These are phyloP conservation scores for Siniperca undulata DNA, from an alignment of 2,797 vertebrate species.

Conservation along the genomic window DNA sequence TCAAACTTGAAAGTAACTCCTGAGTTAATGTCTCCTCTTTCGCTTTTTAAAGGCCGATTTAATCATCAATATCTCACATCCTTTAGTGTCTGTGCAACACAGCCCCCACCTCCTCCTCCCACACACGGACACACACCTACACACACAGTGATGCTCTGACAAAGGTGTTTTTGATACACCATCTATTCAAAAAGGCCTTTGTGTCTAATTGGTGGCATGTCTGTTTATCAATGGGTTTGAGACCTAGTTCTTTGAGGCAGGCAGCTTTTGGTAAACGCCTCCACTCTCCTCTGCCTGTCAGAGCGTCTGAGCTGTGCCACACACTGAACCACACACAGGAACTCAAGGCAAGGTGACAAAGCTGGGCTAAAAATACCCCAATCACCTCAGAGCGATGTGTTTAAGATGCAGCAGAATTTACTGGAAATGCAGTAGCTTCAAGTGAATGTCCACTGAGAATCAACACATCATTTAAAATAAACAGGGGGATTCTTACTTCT, in stretches of 20 bases:
- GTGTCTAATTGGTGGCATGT: slow-evolving; percentile 8
- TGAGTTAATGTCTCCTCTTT: neutral
- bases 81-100: neutral
- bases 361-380: slow-evolving; percentile 75
- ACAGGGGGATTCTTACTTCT: neutral
- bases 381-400: slow-evolving; percentile 38
- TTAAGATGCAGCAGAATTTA: slow-evolving; percentile 61
- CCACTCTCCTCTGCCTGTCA: slow-evolving; percentile 64
- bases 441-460: slow-evolving; percentile 41
- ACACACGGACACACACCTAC: slow-evolving; percentile 10
- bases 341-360: slow-evolving; percentile 60
- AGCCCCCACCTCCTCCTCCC: slow-evolving; percentile 4
- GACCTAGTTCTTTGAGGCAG: slow-evolving; percentile 35
- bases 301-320: slow-evolving; percentile 54
- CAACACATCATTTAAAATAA: slow-evolving; percentile 8
- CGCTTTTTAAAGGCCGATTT: slow-evolving; percentile 4
- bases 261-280: slow-evolving; percentile 83
- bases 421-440: slow-evolving; percentile 70
- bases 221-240: slow-evolving; percentile 38
- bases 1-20: neutral
- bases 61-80: slow-evolving; percentile 15
- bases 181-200: neutral
- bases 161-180: slow-evolving; percentile 8
- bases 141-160: neutral
- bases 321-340: slow-evolving; percentile 76